phyloP scores from a whole-genome alignment of 2,113 vertebrate genomes.

The Amia ocellicauda region DNA sequence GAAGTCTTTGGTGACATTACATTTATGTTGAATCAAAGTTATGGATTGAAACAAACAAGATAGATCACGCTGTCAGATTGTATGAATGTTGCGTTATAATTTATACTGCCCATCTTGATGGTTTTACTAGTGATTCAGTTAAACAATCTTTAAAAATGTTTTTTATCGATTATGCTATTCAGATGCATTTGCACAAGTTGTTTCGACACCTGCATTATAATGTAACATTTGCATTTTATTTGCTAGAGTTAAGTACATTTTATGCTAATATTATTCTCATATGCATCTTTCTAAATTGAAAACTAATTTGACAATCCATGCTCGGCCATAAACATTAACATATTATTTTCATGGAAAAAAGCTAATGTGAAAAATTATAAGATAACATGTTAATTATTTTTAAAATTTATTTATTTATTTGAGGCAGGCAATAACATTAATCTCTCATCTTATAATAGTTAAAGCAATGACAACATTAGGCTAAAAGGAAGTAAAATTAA shows the following conservation, averaged over 20 bases:
- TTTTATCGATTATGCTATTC: too few relatives aligned
- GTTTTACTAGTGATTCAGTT: too few relatives aligned
- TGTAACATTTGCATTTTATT: constrained; percentile 2
- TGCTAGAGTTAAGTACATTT: background rate
- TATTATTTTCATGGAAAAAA: background rate
- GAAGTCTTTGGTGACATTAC: too few relatives aligned
- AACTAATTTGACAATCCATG: constrained; percentile 1
- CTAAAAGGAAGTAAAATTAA: constrained; percentile 2
- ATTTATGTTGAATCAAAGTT: too few relatives aligned
- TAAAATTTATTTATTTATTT: background rate
- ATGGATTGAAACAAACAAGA: too few relatives aligned
- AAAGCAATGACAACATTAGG: background rate
- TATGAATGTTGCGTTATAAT: too few relatives aligned
- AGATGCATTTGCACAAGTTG: background rate
- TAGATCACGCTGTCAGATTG: too few relatives aligned
- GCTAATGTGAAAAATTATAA: background rate
- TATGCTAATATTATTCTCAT: background rate
- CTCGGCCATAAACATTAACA: background rate
- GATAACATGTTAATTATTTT: background rate
- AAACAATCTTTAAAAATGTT: too few relatives aligned
- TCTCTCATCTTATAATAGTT: background rate
- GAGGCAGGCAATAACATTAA: background rate
- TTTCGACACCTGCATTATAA: background rate
- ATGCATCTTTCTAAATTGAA: background rate
- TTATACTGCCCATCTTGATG: too few relatives aligned